Conservation (phyloP, 2,888 invertebrate genomes). For the Portevinia maculata region DNA sequence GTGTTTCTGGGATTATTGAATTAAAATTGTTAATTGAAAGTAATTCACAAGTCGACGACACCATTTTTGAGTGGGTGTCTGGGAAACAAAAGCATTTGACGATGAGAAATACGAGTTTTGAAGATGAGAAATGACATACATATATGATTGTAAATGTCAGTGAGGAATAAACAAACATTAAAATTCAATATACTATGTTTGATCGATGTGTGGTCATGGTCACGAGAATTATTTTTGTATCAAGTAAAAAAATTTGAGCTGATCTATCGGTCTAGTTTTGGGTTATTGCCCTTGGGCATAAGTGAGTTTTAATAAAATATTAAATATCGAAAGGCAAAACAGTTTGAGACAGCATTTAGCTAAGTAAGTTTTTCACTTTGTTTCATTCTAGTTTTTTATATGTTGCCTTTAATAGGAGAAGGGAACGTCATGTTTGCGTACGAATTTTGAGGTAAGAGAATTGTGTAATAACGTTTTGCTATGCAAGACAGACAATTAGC, state of each 20-base stretch:
- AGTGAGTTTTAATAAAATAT: no score
- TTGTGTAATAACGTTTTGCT: no score
- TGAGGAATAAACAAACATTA: conserved; percentile 15
- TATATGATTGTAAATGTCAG: conserved; percentile 29
- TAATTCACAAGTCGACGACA: conserved; percentile 48
- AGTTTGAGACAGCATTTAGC: no score
- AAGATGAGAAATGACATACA: conserved; percentile 35
- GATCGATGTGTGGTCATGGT: conserved; percentile 25
- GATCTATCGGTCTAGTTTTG: conserved; percentile 22
- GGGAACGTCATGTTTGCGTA: no score
- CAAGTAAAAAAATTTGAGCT: background rate
- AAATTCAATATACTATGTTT: conserved; percentile 28
- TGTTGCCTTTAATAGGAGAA: no score
- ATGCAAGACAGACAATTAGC: no score
- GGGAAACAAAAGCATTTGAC: conserved; percentile 23
- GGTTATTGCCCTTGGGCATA: background rate
- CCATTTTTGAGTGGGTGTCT: conserved; percentile 50
- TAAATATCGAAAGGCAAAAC: no score
- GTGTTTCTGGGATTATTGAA: conserved; percentile 36
- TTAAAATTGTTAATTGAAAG: conserved; percentile 60
- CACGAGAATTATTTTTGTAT: conserved; percentile 24
- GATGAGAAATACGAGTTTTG: background rate
- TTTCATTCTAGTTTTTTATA: no score
- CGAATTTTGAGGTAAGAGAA: no score
- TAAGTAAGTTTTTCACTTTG: no score